A percentile compares a stretch with the other conserved stretches of the same genome.
Conservation (phyloP, 2,113 vertebrate genomes). For the Todiramphus saurophagus region DNA sequence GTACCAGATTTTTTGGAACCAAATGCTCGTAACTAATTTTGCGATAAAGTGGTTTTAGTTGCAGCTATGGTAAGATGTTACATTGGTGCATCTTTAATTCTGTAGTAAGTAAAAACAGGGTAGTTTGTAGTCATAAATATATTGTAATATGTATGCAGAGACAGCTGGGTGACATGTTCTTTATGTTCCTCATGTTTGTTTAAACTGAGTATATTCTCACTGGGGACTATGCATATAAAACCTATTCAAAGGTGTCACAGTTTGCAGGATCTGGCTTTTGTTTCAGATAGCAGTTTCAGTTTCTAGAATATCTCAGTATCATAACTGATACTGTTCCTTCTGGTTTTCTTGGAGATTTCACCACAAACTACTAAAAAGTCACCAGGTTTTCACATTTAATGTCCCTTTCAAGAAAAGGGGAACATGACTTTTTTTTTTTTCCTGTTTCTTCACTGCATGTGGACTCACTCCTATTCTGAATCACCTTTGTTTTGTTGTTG, state of each 20-base stretch:
- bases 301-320: background rate
- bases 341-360: background rate
- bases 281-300: background rate
- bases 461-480: background rate
- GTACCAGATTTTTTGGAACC: background rate
- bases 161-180: background rate
- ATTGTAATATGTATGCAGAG: background rate
- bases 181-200: background rate
- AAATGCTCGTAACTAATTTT: background rate
- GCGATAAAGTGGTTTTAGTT: background rate
- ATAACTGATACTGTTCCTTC: background rate
- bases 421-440: background rate
- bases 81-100: background rate
- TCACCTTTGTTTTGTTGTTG: background rate
- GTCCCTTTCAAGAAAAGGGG: background rate
- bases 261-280: background rate
- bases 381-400: background rate
- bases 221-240: background rate
- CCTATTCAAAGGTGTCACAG: background rate
- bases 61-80: background rate
- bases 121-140: background rate
- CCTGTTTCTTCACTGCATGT: background rate
- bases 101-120: background rate
- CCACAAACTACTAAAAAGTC: background rate
- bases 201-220: background rate